A percentile compares a stretch with the other conserved stretches of the same genome.
Evolutionary conservation across 1,140 invertebrate genomes (phyloP).

Genomic region (Penaeus indicus): DNA sequence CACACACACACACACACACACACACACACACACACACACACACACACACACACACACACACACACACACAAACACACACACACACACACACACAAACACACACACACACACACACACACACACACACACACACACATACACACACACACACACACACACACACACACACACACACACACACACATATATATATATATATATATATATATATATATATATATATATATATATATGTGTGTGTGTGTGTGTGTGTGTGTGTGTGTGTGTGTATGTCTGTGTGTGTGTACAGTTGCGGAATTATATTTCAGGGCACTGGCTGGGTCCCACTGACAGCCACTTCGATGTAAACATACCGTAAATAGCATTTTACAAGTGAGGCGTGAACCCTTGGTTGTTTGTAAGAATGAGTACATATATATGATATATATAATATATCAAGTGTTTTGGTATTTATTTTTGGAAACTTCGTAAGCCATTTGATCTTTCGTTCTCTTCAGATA

Average conservation of each 20-base stretch:
- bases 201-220: conserved; percentile 19
- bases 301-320: no score
- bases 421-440: no score
- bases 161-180: not conserved
- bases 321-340: no score
- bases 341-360: no score
- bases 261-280: not conserved
- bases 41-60: not conserved
- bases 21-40: not conserved
- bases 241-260: conserved; percentile 1
- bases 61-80: not conserved
- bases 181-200: not conserved
- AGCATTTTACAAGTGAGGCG: no score
- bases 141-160: not conserved
- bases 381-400: no score
- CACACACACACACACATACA: not conserved
- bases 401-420: no score
- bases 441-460: no score
- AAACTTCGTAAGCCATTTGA: no score
- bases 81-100: not conserved
- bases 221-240: conserved; percentile 11
- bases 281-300: not conserved
- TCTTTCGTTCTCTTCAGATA: no score
- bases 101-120: not conserved
- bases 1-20: not conserved